Percentiles rank a stretch among this genome's conserved stretches.
Conservation (phyloP, 2,113 vertebrate species). For the Turnix velox region DNA sequence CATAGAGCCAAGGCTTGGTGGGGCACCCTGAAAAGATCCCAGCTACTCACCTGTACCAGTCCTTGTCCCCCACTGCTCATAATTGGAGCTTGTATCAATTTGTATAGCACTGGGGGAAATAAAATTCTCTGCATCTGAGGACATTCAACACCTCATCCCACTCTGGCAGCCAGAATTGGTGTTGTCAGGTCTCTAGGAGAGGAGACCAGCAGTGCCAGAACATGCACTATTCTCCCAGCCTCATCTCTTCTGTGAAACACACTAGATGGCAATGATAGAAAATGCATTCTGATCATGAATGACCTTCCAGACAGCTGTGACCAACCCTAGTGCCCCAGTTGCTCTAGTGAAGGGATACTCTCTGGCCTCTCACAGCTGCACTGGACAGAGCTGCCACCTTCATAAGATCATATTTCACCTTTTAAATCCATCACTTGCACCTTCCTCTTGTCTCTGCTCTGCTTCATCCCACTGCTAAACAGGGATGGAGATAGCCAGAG, state of each 20-base stretch:
- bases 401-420: rapidly evolving
- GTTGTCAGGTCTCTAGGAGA: neutral
- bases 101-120: neutral
- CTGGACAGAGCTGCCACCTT: neutral
- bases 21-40: neutral
- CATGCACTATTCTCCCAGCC: neutral
- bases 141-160: rapidly evolving
- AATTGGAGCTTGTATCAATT: neutral
- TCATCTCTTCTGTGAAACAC: neutral
- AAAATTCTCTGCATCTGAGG: neutral
- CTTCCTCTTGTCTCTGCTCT: neutral
- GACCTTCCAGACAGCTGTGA: rapidly evolving
- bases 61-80: neutral
- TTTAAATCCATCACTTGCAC: neutral
- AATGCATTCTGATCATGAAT: neutral
- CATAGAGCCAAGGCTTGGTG: neutral
- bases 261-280: rapidly evolving
- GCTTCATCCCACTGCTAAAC: neutral
- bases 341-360: rapidly evolving
- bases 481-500: neutral
- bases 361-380: neutral
- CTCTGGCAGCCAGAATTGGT: rapidly evolving
- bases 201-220: neutral
- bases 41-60: rapidly evolving
- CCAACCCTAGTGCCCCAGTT: neutral